Base-by-base conservation (phyloP, 2,888 invertebrate species). In the Eretmocerus hayati region DNA sequence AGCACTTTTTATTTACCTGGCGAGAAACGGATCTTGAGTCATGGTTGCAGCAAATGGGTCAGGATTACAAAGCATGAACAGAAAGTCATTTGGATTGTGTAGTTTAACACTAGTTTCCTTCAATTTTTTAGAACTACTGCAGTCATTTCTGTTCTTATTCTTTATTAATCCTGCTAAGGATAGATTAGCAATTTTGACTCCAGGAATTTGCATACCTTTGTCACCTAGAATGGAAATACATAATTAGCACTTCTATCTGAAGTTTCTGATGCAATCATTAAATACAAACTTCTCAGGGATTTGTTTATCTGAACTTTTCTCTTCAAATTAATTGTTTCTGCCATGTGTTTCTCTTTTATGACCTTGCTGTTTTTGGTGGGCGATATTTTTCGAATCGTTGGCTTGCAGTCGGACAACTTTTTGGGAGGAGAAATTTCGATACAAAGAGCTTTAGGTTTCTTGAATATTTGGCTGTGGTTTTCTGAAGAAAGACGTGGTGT, bases 21-120 rank as follows among this genome's bases (percentile, higher is more conserved):
- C 79, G 31, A 81, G 65, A 59, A 85, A 85, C 4, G 85, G 85
- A 71, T 85, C 84, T 5, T 77, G 72, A 2, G 81, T 83, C 11
- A 74, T 76, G 5, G 73, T 73, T 0, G 77, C 75, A 6, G 75
- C 74, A 62, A 77, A 77, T 0, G 77, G 75, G 63, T 77, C 76
- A 1, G 75, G 74, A 62, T 74, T 74, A 16, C 73, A 75, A 36
- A 66, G 69, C 15, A 66, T 59, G 26, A 60, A 55, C 61, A 72
- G 56, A 67, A 62, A 62, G 61, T 74, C 55, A 67, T 62, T 59
- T 18, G 61, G 59, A 48, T 67, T 58, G 36, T 61, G 59, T 18
- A 64, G 55, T 44, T 57, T 64, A 0, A 59, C 50, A 38, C 57
- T 59, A 4, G 56, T 50, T 53, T 67, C 61, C 33, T 55, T 58